Evolutionary conservation across 2,113 vertebrate genomes (phyloP).

Genomic region (Ceyx melanurus): DNA sequence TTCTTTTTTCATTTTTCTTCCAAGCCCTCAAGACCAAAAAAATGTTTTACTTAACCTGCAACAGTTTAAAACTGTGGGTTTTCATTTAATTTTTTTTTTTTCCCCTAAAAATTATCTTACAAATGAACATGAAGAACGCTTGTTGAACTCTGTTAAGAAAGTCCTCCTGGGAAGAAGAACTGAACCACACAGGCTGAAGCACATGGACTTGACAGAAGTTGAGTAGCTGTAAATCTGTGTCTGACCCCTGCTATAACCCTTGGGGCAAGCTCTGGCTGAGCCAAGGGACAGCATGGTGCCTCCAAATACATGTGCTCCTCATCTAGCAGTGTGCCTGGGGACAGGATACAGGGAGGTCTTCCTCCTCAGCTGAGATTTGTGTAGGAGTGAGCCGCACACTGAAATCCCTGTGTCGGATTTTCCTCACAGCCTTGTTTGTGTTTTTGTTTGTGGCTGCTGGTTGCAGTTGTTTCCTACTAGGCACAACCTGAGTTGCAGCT

Average conservation of each 20-base stretch:
- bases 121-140: neutral
- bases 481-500: neutral
- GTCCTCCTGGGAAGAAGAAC: neutral
- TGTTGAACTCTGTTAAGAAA: neutral
- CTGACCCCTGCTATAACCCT: neutral
- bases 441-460: neutral
- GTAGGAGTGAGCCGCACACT: neutral
- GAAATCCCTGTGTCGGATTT: neutral
- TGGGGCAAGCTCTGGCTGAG: neutral
- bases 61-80: neutral
- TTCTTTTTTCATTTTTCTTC: neutral
- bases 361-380: neutral
- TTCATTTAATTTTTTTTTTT: neutral
- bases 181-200: neutral
- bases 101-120: neutral
- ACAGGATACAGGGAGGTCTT: neutral
- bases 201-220: neutral
- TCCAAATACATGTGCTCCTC: neutral
- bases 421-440: neutral
- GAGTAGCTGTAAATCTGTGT: neutral
- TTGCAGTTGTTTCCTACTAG: neutral
- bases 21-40: neutral
- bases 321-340: neutral
- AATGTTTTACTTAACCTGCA: neutral
- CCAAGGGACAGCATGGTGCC: accelerated